These are phyloP conservation scores for Odontomachus brunneus DNA, from an alignment of 1,140 invertebrate genomes.

Conservation along the genomic window DNA sequence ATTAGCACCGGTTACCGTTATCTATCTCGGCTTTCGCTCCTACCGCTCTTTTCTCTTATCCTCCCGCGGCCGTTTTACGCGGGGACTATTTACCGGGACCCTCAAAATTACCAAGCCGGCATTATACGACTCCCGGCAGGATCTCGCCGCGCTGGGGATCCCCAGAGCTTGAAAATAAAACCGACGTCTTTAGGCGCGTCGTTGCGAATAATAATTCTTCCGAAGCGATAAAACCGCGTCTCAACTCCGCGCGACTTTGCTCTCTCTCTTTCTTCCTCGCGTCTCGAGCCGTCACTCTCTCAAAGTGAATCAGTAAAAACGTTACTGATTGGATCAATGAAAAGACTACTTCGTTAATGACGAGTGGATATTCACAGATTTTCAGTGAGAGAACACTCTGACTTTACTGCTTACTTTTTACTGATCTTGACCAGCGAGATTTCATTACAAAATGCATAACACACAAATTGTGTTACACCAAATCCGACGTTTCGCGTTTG, in stretches of 20 bases:
- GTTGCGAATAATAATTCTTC: conserved; percentile 55
- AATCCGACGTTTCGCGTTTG: too few relatives aligned
- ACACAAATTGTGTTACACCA: too few relatives aligned
- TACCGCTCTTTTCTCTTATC: conserved; percentile 42
- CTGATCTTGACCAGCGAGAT: too few relatives aligned
- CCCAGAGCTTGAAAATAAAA: conserved; percentile 67
- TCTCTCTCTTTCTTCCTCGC: neutral
- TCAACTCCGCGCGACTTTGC: too few relatives aligned
- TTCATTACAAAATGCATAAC: too few relatives aligned
- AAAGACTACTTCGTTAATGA: too few relatives aligned
- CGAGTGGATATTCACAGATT: too few relatives aligned
- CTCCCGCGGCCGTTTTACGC: conserved; percentile 59
- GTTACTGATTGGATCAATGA: too few relatives aligned
- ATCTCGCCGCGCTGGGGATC: conserved; percentile 35
- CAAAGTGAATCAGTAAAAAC: too few relatives aligned
- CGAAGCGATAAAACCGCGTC: too few relatives aligned
- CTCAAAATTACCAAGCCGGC: conserved; percentile 75
- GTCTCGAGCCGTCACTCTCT: neutral
- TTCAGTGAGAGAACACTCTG: too few relatives aligned
- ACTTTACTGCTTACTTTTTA: too few relatives aligned
- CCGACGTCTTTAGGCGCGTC: conserved; percentile 41
- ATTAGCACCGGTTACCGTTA: conserved; percentile 67
- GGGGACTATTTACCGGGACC: conserved; percentile 71
- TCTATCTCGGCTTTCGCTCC: conserved; percentile 64
- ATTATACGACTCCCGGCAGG: conserved; percentile 55